phyloP scores from a whole-genome alignment of 2,888 invertebrate genomes.

The Erebia ligea region DNA sequence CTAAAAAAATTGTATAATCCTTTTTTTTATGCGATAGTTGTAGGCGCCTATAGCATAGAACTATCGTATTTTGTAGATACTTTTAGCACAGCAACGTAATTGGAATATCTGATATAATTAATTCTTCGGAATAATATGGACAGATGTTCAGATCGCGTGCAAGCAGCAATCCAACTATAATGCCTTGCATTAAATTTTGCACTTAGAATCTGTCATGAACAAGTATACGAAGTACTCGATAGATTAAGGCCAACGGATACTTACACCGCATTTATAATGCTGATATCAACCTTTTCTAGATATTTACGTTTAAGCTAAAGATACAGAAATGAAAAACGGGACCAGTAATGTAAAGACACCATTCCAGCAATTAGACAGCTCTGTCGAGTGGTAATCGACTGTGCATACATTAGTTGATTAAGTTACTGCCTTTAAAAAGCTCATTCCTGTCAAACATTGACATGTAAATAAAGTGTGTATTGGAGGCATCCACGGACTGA shows the following conservation, averaged over 20 bases:
- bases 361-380: constrained; percentile 49
- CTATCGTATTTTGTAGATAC: constrained; percentile 7
- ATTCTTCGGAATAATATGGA: constrained; percentile 47
- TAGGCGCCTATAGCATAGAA: background rate
- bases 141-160: constrained; percentile 63
- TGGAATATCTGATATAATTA: constrained; percentile 24
- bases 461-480: constrained; percentile 61
- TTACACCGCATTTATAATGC: constrained; percentile 31
- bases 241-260: constrained; percentile 42
- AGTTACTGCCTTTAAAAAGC: constrained; percentile 65
- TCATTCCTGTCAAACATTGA: constrained; percentile 59
- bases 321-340: constrained; percentile 45
- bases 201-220: constrained; percentile 38
- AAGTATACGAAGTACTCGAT: constrained; percentile 37
- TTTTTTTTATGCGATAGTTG: background rate
- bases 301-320: constrained; percentile 35
- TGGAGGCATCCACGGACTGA: constrained; percentile 51
- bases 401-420: constrained; percentile 65
- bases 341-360: constrained; percentile 38
- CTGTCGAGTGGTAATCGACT: constrained; percentile 60
- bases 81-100: constrained; percentile 12
- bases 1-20: no score
- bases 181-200: constrained; percentile 46
- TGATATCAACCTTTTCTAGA: constrained; percentile 29
- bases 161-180: constrained; percentile 46